These are phyloP conservation scores for Neosilurus hyrtlii DNA, from an alignment of 2,797 vertebrate species.

Conservation along the genomic window DNA sequence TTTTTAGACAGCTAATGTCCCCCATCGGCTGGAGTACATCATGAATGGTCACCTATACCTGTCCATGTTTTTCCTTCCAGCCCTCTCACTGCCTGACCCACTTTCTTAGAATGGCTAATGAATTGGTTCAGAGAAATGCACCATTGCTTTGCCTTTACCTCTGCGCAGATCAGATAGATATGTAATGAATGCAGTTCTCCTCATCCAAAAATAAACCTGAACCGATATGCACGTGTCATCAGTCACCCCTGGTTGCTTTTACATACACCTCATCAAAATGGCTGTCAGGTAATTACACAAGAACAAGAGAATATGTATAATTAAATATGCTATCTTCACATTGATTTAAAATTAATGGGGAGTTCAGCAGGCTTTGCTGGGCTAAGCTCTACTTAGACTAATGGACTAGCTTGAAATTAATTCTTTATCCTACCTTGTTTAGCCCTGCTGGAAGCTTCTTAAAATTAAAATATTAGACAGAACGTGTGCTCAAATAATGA, in stretches of 20 bases:
- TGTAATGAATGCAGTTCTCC: slow-evolving; percentile 55
- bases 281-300: slow-evolving; percentile 63
- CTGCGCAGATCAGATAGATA: slow-evolving; percentile 49
- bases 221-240: slow-evolving; percentile 36
- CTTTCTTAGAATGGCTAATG: slow-evolving; percentile 54
- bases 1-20: slow-evolving; percentile 26
- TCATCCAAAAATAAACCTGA: slow-evolving; percentile 48
- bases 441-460: neutral
- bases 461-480: slow-evolving; percentile 1
- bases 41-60: slow-evolving; percentile 46
- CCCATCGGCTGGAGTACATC: slow-evolving; percentile 45
- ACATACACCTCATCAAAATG: slow-evolving; percentile 49
- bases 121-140: slow-evolving; percentile 39
- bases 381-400: slow-evolving; percentile 42
- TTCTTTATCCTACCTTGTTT: slow-evolving; percentile 36
- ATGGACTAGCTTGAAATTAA: slow-evolving; percentile 30
- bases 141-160: slow-evolving; percentile 51
- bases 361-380: slow-evolving; percentile 40
- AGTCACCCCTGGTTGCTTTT: slow-evolving; percentile 38
- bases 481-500: slow-evolving; percentile 1
- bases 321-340: slow-evolving; percentile 61
- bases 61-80: slow-evolving; percentile 53
- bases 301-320: slow-evolving; percentile 57
- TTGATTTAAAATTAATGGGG: slow-evolving; percentile 53
- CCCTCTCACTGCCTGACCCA: slow-evolving; percentile 41